Evolutionary conservation across 2,797 vertebrate species (phyloP), one percentile per base, ranked within the genome.

Genomic region (Hippocampus kuda): DNA sequence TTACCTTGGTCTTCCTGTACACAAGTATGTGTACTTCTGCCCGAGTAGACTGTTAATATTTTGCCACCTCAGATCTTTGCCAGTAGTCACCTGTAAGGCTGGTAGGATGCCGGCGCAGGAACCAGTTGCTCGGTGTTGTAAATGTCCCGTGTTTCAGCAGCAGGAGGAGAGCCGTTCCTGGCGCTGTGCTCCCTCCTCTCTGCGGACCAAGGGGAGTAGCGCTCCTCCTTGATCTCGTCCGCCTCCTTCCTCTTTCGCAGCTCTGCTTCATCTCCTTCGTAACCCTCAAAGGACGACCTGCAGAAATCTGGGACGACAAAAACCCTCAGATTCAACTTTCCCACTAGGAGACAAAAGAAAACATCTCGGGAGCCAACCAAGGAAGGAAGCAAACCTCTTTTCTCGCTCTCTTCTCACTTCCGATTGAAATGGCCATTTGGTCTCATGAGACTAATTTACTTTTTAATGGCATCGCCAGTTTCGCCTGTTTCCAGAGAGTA

Each of bases 61-160:
- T 22, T 65, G 7, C 11, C n/a, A 56, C 24, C n/a, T 24, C 30
- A 1, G 30, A 38, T 62, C 60, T 27, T 53, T 11, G 18, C 0
- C 48, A 0, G 27, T 59, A 10, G 72, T 86, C 82, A 94, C 95
- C 93, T 92, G 74, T 92, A 92, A 0, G 88, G 87, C 76, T 93
- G 92, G 81, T 91, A 93, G 46, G 91, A 86, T 1, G 89, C 83
- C 0, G 90, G 87, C 0, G 89, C 84, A 0, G 93, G 92, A 59
- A 92, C 92, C 0, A 91, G 92, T 85, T 94, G 94, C 83, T 94
- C 93, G 0, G 90, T 59, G 80, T 85, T 84, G 84, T 92, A 90
- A 10, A 86, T 51, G 6, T 93, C 91, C 73, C 88, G 86, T 67
- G 61, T 75, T 72, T 90, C 89, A 0, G 89, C 71, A 0, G 81